Percentiles rank a stretch among this genome's conserved stretches.
phyloP scores from a whole-genome alignment of 2,797 vertebrate genomes.

The Myiothlypis chrysogaster region DNA sequence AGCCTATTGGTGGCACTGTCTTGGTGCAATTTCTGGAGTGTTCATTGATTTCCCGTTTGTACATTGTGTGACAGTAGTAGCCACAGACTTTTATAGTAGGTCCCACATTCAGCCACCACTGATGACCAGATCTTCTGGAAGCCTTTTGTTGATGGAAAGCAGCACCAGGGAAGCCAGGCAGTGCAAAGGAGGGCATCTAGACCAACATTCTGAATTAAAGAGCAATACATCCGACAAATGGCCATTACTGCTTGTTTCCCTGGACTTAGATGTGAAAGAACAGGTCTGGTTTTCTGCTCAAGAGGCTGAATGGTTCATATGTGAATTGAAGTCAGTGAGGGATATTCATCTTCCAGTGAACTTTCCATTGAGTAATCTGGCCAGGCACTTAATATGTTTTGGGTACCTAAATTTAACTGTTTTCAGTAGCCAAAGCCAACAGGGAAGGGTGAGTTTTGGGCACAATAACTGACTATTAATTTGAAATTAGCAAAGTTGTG shows the following conservation, averaged over 20 bases:
- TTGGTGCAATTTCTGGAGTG: not conserved
- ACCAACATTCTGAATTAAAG: not conserved
- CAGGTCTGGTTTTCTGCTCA: not conserved
- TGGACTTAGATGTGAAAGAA: not conserved
- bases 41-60: not conserved
- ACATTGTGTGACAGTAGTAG: rapidly evolving
- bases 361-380: not conserved
- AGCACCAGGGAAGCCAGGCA: rapidly evolving
- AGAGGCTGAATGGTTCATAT: not conserved
- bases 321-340: not conserved
- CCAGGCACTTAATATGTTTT: not conserved
- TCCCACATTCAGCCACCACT: not conserved
- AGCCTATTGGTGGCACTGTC: not conserved
- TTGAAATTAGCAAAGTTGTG: not conserved
- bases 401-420: not conserved
- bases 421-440: not conserved
- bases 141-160: not conserved
- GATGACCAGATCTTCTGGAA: not conserved
- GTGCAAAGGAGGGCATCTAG: not conserved
- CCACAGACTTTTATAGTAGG: not conserved
- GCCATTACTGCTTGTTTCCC: not conserved
- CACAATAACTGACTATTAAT: not conserved
- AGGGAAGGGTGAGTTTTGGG: not conserved
- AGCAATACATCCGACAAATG: not conserved
- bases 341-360: not conserved